Evolutionary conservation across 2,797 vertebrate genomes (phyloP), one percentile per base, ranked within the genome.

Genomic region (Adrianichthys oophorus): DNA sequence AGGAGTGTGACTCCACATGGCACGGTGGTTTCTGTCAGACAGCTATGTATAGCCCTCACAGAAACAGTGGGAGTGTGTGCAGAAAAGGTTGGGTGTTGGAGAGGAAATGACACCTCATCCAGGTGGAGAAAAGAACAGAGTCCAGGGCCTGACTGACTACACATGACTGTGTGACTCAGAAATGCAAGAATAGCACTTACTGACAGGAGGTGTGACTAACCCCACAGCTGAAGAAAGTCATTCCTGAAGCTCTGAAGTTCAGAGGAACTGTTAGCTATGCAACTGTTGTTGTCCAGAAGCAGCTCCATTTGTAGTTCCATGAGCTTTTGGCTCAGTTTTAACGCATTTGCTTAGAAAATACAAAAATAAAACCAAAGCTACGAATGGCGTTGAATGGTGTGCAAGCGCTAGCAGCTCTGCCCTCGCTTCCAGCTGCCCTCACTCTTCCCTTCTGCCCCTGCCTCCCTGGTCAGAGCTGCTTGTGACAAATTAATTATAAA

Each of bases 141-240:
- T 19, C 29, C 47, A 47, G 37, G 17, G 50, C 26, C 42, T 50
- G 32, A 43, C 18, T 42, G 51, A 56, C 13, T 56, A 43, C 41
- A 10, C 48, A 13, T 26, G 23, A 43, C 24, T 48, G 53, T 43
- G 42, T 48, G 41, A 48, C 15, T 59, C 26, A 76, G 48, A 52
- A 69, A 60, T 72, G 23, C 44, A 71, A 85, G 78, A 63, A 71
- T 67, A 19, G 24, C 51, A 58, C 19, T 41, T 51, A 29, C 44
- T 48, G 52, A 71, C 54, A 76, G 60, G 56, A 70, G 56, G 65
- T 57, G 64, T 67, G 59, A 78, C 44, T 65, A 64, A 65, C 40
- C 19, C 40, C 75, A 48, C 41, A 60, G 55, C 48, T 46, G 54
- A 76, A 72, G 70, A 79, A 68, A 87, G 76, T 77, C 74, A 56